These are phyloP conservation scores for Catocala sponsa DNA, from an alignment of 2,888 invertebrate genomes.

Conservation along the genomic window DNA sequence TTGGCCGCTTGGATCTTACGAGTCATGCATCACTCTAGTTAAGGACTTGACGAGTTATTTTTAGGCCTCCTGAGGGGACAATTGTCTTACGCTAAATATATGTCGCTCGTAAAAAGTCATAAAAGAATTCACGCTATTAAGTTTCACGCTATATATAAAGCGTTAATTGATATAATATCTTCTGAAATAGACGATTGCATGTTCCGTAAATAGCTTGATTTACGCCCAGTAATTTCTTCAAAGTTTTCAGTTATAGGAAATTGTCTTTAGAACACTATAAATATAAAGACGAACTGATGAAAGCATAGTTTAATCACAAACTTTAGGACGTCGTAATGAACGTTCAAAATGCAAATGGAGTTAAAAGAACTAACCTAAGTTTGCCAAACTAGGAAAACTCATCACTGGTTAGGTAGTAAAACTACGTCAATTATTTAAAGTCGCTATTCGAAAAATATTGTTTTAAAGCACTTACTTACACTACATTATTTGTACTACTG, in stretches of 20 bases:
- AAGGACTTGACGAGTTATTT: slow-evolving; percentile 28
- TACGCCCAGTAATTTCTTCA: neutral
- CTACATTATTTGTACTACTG: too few species aligned
- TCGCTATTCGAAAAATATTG: too few species aligned
- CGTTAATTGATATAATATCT: neutral
- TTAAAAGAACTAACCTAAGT: neutral
- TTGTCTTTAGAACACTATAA: neutral
- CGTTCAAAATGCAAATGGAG: slow-evolving; percentile 2
- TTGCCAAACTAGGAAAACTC: neutral
- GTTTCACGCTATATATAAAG: neutral
- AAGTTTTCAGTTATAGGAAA: neutral
- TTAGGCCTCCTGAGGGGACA: slow-evolving; percentile 28
- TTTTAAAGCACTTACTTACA: too few species aligned
- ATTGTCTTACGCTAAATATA: slow-evolving; percentile 34
- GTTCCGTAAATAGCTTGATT: too few species aligned
- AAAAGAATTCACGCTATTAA: slow-evolving; percentile 6
- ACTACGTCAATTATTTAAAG: too few species aligned
- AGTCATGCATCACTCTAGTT: slow-evolving; percentile 18
- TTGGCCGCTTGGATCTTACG: slow-evolving; percentile 4
- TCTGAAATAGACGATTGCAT: too few species aligned
- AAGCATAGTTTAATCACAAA: neutral
- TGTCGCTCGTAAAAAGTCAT: slow-evolving; percentile 17
- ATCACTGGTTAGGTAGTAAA: too few species aligned
- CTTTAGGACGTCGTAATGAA: neutral
- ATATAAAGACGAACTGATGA: too few species aligned